These are phyloP conservation scores for Sinhomidia bicolor DNA, from an alignment of 2,888 invertebrate genomes.

Conservation along the genomic window DNA sequence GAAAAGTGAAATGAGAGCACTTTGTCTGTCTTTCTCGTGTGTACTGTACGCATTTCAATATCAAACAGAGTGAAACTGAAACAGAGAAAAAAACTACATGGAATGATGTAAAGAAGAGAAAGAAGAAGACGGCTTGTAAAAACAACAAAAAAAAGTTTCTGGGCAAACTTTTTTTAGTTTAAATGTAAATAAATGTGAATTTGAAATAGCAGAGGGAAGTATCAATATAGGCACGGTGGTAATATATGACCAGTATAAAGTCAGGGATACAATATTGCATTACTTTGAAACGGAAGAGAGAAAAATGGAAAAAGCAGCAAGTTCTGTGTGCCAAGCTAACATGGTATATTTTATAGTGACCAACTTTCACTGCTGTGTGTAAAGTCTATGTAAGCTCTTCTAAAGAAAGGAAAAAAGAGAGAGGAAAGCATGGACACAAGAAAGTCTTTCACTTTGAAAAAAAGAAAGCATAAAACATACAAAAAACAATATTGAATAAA, in stretches of 20 bases:
- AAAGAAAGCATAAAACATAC: background rate
- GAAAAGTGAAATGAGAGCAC: background rate
- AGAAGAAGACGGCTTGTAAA: background rate
- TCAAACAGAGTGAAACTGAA: conserved; percentile 18
- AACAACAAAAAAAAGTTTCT: conserved; percentile 18
- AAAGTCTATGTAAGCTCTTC: background rate
- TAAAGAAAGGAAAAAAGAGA: no score
- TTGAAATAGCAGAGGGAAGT: background rate
- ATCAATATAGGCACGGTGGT: background rate
- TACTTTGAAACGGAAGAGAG: background rate
- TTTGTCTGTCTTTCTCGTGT: background rate
- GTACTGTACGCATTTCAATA: conserved; percentile 14
- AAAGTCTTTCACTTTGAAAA: background rate
- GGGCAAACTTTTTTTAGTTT: conserved; percentile 7
- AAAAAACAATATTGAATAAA: background rate
- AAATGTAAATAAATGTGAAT: conserved; percentile 31
- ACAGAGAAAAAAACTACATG: background rate
- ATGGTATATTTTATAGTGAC: no score
- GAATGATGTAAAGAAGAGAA: background rate
- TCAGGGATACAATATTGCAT: background rate
- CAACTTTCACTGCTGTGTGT: background rate
- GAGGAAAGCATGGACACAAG: background rate
- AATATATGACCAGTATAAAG: background rate
- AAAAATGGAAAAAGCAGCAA: no score
- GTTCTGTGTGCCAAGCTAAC: no score